Percentiles rank a stretch among this genome's conserved stretches.
phyloP scores from a whole-genome alignment of 2,888 invertebrate species.

The Heliconius erato region DNA sequence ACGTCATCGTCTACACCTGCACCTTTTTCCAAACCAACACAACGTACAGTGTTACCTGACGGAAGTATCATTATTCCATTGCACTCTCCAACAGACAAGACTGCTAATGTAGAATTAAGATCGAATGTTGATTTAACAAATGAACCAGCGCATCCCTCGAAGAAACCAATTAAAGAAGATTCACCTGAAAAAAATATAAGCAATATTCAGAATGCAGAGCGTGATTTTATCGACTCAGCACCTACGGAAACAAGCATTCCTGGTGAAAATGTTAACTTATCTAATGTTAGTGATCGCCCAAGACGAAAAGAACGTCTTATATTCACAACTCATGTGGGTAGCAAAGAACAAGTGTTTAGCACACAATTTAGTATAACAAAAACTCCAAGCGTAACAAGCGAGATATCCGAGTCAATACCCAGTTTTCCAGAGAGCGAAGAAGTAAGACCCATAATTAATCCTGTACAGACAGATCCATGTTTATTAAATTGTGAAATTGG shows the following conservation, averaged over 20 bases:
- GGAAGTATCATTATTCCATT: slow-evolving; percentile 86
- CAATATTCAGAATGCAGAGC: not conserved
- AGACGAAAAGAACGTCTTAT: slow-evolving; percentile 81
- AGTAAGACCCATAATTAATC: slow-evolving; percentile 64
- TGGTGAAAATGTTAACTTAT: slow-evolving; percentile 37
- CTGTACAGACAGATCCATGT: slow-evolving; percentile 44
- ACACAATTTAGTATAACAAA: slow-evolving; percentile 88
- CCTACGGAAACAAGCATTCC: slow-evolving; percentile 32
- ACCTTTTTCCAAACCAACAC: slow-evolving; percentile 69
- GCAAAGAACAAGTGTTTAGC: slow-evolving; percentile 89
- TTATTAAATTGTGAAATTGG: slow-evolving; percentile 37
- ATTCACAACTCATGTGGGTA: slow-evolving; percentile 89
- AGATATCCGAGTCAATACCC: slow-evolving; percentile 83
- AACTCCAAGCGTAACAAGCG: slow-evolving; percentile 87
- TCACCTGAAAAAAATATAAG: slow-evolving; percentile 34
- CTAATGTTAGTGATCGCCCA: slow-evolving; percentile 55
- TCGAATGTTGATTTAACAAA: slow-evolving; percentile 20
- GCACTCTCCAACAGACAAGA: slow-evolving; percentile 78
- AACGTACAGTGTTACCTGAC: slow-evolving; percentile 81
- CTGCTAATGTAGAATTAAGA: slow-evolving; percentile 38
- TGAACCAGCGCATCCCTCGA: slow-evolving; percentile 16
- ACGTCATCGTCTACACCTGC: slow-evolving; percentile 55
- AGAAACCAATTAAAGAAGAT: slow-evolving; percentile 33
- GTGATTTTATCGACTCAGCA: slow-evolving; percentile 7
- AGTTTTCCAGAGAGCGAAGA: slow-evolving; percentile 87